Evolutionary conservation across 2,113 vertebrate genomes (phyloP).

Genomic region (Lontra canadensis): DNA sequence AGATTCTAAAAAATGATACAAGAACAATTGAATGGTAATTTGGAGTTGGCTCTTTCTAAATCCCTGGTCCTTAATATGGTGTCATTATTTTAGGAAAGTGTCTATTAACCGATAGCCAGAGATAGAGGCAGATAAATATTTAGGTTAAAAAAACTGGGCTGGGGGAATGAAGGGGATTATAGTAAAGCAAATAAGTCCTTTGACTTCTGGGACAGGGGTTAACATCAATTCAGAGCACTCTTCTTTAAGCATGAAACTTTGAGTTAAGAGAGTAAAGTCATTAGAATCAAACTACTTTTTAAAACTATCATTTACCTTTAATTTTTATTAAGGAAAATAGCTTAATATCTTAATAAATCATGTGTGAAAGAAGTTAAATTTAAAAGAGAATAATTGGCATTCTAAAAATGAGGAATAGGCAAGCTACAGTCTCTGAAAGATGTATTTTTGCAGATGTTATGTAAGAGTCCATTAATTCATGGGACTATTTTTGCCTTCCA

Average conservation of each 20-base stretch:
- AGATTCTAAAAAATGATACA: background rate
- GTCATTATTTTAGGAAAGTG: conserved; percentile 13
- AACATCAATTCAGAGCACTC: background rate
- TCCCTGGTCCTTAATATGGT: background rate
- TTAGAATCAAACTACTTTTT: conserved; percentile 57
- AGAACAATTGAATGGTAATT: background rate
- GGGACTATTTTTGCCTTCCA: conserved; percentile 56
- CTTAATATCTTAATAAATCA: conserved; percentile 72
- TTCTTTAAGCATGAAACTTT: background rate
- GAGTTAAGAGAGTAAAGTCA: conserved; percentile 41
- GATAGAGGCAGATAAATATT: conserved; percentile 45
- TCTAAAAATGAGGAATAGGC: conserved; percentile 71
- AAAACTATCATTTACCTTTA: conserved; percentile 64
- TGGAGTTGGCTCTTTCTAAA: conserved; percentile 15
- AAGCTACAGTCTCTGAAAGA: conserved; percentile 58
- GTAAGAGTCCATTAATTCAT: conserved; percentile 75
- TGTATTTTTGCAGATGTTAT: conserved; percentile 65
- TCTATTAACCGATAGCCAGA: conserved; percentile 10
- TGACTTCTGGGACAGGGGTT: background rate
- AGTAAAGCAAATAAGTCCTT: background rate
- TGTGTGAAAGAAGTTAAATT: conserved; percentile 62
- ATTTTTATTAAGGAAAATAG: conserved; percentile 62
- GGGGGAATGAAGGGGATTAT: background rate
- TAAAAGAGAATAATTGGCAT: conserved; percentile 67
- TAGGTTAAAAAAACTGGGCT: conserved; percentile 26